Base-by-base conservation (phyloP, 2,797 vertebrate species). In the Bryconaethiops microstoma region DNA sequence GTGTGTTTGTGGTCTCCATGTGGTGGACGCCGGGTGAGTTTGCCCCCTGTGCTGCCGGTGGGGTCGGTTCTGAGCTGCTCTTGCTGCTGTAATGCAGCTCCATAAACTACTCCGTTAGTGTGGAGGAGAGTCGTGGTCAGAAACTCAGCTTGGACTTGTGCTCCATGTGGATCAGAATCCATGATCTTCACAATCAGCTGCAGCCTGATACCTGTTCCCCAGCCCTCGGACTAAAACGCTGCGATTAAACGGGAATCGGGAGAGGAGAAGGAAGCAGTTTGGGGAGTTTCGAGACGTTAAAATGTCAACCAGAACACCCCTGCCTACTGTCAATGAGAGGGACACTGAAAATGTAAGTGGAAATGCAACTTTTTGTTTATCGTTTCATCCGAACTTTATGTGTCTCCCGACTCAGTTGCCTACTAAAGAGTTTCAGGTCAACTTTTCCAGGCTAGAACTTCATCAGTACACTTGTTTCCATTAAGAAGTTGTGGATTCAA, bases 261-360 rank as follows among this genome's bases (percentile, higher is more conserved):
- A 82, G 82, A 74, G 14, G 14, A 71, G 57, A 25, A 35, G 39
- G 73, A 52, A 79, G 82, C 81, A 76, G 64, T 84, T 80, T 65
- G 76, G 77, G 76, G 80, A 81, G 35, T 35, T 35, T 65, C 68
- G 76, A 85, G 68, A 83, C 82, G 81, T 80, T 84, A 96, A 92
- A 87, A 97, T 97, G 96, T 97, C 96, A 92, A 92, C 96, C 80
- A 91, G 96, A 93, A 97, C 96, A 77, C 96, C 96, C 5, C 88
- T 97, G 87, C 96, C 96, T 74, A 97, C 96, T 55, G 96, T 97
- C 87, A 97, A 95, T 87, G 96, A 97, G 82, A 93, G 95, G 70
- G 96, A 97, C 93, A 90, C 95, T 0, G 96, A 97, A 85, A 95
- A 96, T 87, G 96, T 97, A 88, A 96, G 96, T 96, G 72, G n/a